Evolutionary conservation across 92 coral and sea anemone species (phyloP).

Genomic region (Phymanthus crucifer): DNA sequence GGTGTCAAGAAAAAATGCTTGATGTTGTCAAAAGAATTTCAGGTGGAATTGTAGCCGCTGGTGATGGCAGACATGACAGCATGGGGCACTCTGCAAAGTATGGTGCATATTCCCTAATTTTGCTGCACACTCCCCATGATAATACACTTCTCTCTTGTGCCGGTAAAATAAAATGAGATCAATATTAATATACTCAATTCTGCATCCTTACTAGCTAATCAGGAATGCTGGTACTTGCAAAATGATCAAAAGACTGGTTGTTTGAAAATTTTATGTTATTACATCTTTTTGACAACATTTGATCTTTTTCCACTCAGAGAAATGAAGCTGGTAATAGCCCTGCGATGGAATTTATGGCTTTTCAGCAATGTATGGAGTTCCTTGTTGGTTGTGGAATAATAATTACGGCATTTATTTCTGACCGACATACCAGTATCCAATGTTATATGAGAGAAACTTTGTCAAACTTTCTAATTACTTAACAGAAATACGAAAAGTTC

Average conservation of each 20-base stretch:
- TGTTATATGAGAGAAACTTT: slow-evolving; percentile 52
- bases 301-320: slow-evolving; percentile 21
- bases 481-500: slow-evolving; percentile 54
- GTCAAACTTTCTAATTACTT: slow-evolving; percentile 37
- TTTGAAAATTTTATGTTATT: no score
- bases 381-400: slow-evolving; percentile 47
- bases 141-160: slow-evolving; percentile 32
- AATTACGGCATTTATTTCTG: slow-evolving; percentile 55
- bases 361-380: slow-evolving; percentile 48
- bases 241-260: no score
- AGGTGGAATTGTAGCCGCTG: slow-evolving; percentile 21
- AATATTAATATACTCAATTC: no score
- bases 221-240: no score
- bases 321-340: slow-evolving; percentile 64
- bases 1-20: slow-evolving; percentile 21
- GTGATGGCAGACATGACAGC: slow-evolving; percentile 44
- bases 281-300: no score
- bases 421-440: slow-evolving; percentile 49
- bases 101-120: slow-evolving; percentile 39
- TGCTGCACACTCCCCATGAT: slow-evolving; percentile 33
- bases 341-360: slow-evolving; percentile 62
- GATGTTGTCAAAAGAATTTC: neutral
- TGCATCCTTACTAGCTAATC: no score
- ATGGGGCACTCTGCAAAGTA: slow-evolving; percentile 47
- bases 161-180: no score